Percentiles rank a stretch among this genome's conserved stretches.
These are phyloP conservation scores for Acanthis flammea DNA, from an alignment of 2,797 vertebrate genomes.

Conservation along the genomic window DNA sequence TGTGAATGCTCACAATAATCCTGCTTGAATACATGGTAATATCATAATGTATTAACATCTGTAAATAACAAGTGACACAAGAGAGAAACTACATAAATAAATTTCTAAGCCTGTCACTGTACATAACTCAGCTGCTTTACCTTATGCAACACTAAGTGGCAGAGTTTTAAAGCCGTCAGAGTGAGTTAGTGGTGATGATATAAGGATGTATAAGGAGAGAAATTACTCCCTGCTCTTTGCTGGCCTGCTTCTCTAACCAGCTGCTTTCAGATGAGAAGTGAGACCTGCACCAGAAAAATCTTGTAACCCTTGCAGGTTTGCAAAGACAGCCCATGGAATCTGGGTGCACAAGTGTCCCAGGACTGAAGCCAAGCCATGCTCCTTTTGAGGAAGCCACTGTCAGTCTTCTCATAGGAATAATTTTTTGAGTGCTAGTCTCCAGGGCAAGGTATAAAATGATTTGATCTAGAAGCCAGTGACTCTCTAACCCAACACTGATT, in stretches of 20 bases:
- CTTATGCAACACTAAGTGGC: not conserved
- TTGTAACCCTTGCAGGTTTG: not conserved
- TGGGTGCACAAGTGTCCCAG: not conserved
- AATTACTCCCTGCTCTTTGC: not conserved
- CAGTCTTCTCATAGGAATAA: not conserved
- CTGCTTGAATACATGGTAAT: not conserved
- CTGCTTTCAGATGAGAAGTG: rapidly evolving
- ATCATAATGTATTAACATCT: not conserved
- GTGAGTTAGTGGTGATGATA: not conserved
- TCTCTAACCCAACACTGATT: not conserved
- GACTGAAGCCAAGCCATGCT: not conserved
- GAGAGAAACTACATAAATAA: not conserved
- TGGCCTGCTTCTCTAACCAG: not conserved
- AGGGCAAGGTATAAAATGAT: not conserved
- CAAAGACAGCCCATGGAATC: not conserved
- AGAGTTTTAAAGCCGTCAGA: not conserved
- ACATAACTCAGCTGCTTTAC: not conserved
- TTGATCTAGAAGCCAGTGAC: not conserved
- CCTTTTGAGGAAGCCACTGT: not conserved
- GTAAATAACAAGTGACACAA: not conserved
- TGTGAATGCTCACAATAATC: not conserved
- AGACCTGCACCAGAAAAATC: not conserved
- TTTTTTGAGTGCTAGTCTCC: not conserved
- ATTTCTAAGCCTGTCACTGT: not conserved
- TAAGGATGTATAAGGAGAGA: not conserved